Base-by-base conservation (phyloP, 2,888 invertebrate species). In the Xestoiulus laeticollis region DNA sequence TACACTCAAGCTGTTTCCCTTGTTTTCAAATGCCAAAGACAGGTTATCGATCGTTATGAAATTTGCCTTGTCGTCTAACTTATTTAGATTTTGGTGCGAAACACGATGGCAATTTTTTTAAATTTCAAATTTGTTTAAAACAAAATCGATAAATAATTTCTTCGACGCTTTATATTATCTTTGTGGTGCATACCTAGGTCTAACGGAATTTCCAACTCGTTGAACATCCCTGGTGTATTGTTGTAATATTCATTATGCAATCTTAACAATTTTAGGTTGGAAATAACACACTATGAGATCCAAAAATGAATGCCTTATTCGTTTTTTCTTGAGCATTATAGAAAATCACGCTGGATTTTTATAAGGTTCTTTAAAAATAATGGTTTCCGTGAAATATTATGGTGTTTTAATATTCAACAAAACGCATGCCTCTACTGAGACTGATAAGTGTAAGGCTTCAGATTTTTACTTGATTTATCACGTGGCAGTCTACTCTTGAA, bases 1-100 rank as follows among this genome's bases (percentile, higher is more conserved):
- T 59, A 6, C 59, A n/a, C 59, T n/a, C 59, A 59, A 59, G 59
- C 59, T 59, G 59, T 59, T 59, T 59, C 59, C 59, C 59, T 59
- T 59, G 59, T 59, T 59, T 59, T 59, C 59, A n/a, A 59, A 59
- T n/a, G 59, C 59, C 59, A 59, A 6, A 59, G 59, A 59, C 59
- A 59, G 59, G 59, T 59, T 59, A 59, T 59, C 59, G 59, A 59
- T 59, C 59, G 59, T 59, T 59, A 6, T n/a, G n/a, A 19, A 59
- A 59, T 59, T 59, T 59, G n/a, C 59, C n/a, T 59, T 59, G 59
- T 59, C 59, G 59, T n/a, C 59, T n/a, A 59, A 59, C 59, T n/a
- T n/a, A 59, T 59, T 59, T 59, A 22, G 59, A n/a, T n/a, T 38
- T n/a, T 59, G 59, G 3, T n/a, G n/a, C 59, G 16, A 59, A 59